Evolutionary conservation across 53 echinoderm and acorn worm species (phyloP).

Genomic region (Actinopyga echinites): DNA sequence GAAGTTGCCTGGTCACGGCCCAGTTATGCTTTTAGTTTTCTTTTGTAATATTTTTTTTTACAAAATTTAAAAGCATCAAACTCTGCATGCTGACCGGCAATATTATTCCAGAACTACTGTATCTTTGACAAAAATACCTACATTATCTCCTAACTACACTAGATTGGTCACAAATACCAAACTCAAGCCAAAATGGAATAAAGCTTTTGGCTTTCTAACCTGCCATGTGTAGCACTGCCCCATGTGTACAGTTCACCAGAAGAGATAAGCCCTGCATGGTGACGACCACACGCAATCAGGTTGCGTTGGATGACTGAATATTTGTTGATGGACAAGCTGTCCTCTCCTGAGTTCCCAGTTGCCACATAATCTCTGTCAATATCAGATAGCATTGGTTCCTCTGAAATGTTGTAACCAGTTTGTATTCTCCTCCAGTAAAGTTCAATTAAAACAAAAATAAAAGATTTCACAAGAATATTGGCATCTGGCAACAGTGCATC

Average conservation of each 20-base stretch:
- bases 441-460: constrained; percentile 56
- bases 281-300: constrained; percentile 71
- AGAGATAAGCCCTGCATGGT: constrained; percentile 76
- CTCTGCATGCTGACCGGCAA: neutral
- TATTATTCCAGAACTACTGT: neutral
- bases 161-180: too few relatives aligned
- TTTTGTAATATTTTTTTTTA: too few relatives aligned
- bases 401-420: neutral
- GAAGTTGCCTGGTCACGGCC: too few relatives aligned
- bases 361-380: neutral
- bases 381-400: neutral
- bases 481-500: constrained; percentile 37
- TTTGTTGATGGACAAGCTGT: neutral
- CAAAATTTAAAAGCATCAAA: too few relatives aligned
- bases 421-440: constrained; percentile 53
- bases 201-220: constrained; percentile 37
- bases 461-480: constrained; percentile 59
- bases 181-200: neutral
- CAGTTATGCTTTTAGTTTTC: too few relatives aligned
- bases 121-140: too few relatives aligned
- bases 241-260: constrained; percentile 90
- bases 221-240: constrained; percentile 87
- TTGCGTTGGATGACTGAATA: constrained; percentile 25
- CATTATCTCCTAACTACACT: too few relatives aligned
- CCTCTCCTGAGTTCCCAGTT: neutral